phyloP scores from a whole-genome alignment of 2,113 vertebrate species.

The Charadrius vociferus region DNA sequence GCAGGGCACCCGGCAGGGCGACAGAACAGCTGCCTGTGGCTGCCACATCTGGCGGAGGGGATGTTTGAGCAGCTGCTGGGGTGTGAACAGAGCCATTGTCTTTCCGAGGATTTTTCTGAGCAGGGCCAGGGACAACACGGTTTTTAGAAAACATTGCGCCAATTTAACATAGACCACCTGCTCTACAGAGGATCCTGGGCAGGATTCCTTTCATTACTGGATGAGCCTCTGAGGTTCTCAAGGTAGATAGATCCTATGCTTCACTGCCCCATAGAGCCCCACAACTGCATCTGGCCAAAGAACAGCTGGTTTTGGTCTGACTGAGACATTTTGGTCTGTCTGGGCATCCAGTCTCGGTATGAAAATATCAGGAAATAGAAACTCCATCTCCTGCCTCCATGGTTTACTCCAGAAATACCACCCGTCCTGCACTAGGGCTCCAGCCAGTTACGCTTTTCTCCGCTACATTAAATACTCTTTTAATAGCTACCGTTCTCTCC shows the following conservation, averaged over 20 bases:
- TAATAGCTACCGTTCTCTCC: not conserved
- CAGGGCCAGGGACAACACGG: not conserved
- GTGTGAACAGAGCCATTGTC: not conserved
- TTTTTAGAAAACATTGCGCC: not conserved
- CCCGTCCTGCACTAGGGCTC: not conserved
- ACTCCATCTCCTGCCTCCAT: not conserved
- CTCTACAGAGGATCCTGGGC: not conserved
- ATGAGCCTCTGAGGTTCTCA: not conserved
- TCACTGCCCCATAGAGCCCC: fast-evolving
- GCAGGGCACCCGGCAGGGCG: fast-evolving
- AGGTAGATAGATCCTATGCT: not conserved
- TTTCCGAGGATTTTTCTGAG: not conserved
- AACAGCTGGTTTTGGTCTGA: not conserved
- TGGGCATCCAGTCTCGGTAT: not conserved
- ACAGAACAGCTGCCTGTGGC: not conserved
- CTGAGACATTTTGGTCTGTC: not conserved
- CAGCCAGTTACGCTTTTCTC: not conserved
- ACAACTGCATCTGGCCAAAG: not conserved
- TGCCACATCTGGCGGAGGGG: not conserved
- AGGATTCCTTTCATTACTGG: not conserved
- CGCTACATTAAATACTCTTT: not conserved
- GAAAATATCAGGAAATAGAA: not conserved
- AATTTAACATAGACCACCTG: not conserved
- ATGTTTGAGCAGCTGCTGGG: not conserved
- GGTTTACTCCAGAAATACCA: not conserved